phyloP scores from a whole-genome alignment of 2,113 vertebrate genomes.

The Eolophus roseicapilla region DNA sequence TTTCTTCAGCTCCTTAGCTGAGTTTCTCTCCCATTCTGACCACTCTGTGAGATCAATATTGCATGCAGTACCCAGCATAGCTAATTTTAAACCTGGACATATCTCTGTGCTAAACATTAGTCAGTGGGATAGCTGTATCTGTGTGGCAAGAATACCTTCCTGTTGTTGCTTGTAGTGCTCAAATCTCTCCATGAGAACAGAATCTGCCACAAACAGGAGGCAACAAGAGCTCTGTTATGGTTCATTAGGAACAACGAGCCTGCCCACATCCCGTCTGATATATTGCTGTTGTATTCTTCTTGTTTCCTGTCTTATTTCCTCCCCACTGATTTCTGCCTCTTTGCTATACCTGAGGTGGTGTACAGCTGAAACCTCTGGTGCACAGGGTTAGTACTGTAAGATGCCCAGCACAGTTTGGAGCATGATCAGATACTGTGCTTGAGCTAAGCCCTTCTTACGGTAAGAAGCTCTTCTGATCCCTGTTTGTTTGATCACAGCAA shows the following conservation, averaged over 20 bases:
- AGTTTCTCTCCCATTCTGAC: neutral
- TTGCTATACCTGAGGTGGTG: neutral
- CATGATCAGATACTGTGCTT: neutral
- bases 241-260: neutral
- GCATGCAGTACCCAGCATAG: neutral
- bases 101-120: neutral
- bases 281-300: neutral
- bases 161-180: neutral
- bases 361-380: neutral
- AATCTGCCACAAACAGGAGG: neutral
- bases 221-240: neutral
- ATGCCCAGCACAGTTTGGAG: neutral
- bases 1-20: constrained; percentile 1
- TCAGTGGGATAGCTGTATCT: neutral
- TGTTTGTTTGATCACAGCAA: neutral
- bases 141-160: neutral
- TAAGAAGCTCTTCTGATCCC: neutral
- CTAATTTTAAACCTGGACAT: neutral
- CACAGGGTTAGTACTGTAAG: neutral
- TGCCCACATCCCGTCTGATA: neutral
- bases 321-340: neutral
- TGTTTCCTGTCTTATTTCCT: neutral
- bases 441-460: neutral
- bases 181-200: neutral
- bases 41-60: neutral